Evolutionary conservation across 23 tunicate species (phyloP).

Genomic region (Ascidia mentula): DNA sequence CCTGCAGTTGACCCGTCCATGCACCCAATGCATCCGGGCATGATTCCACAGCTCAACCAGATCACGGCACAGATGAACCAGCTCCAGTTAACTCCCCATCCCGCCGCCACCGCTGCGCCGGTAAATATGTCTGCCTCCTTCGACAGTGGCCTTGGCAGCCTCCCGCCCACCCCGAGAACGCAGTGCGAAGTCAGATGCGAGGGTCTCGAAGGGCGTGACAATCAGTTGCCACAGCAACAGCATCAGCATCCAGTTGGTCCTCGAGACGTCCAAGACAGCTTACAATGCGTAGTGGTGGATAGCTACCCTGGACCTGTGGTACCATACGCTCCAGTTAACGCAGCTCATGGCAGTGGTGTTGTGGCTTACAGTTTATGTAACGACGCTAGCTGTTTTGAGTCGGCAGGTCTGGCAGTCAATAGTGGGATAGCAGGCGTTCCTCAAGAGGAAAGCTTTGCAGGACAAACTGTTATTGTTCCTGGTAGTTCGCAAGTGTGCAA

Average conservation of each 20-base stretch:
- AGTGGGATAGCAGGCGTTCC: not conserved
- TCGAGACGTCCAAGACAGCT: not conserved
- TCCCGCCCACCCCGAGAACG: not conserved
- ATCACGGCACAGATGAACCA: constrained; percentile 81
- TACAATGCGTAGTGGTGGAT: constrained; percentile 8
- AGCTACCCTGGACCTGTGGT: not conserved
- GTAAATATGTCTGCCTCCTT: constrained; percentile 36
- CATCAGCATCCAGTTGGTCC: not conserved
- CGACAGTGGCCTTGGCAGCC: not conserved
- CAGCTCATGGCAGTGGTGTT: not conserved
- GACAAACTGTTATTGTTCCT: not conserved
- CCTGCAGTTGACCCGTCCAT: constrained; percentile 67
- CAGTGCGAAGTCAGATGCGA: not conserved
- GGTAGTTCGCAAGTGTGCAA: not conserved
- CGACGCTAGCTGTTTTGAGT: not conserved
- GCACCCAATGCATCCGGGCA: constrained; percentile 67
- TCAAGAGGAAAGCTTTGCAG: not conserved
- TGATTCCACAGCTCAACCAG: constrained; percentile 63
- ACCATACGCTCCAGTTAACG: not conserved
- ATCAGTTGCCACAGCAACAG: not conserved
- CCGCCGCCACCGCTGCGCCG: constrained; percentile 47
- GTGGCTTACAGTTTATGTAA: constrained; percentile 3
- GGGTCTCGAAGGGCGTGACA: not conserved
- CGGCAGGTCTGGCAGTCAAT: constrained; percentile 1
- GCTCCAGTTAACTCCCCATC: constrained; percentile 58